These are phyloP conservation scores for Poecilia gillii DNA, from an alignment of 2,797 vertebrate species.

Conservation along the genomic window DNA sequence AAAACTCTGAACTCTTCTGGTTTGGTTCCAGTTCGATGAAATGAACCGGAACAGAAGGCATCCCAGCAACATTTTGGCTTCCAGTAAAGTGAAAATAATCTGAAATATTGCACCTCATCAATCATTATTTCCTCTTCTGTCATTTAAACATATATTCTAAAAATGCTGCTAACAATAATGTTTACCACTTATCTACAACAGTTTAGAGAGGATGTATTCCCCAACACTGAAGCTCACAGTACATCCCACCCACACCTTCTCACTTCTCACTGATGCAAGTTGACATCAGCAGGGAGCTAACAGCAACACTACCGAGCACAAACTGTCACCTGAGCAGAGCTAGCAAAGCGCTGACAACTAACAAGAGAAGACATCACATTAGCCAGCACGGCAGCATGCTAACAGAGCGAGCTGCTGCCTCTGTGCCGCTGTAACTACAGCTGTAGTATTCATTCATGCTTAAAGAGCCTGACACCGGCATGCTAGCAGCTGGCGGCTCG, in stretches of 20 bases:
- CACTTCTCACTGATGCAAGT: slow-evolving; percentile 41
- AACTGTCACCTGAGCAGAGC: slow-evolving; percentile 33
- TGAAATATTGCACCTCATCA: too few species aligned
- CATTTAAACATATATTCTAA: not conserved
- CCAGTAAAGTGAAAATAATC: too few species aligned
- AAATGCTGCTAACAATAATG: not conserved
- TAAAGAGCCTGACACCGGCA: slow-evolving; percentile 56
- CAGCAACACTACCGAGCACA: slow-evolving; percentile 52
- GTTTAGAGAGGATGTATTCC: slow-evolving; percentile 1
- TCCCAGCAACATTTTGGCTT: too few species aligned
- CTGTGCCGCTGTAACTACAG: slow-evolving; percentile 58
- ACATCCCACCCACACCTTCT: slow-evolving; percentile 8
- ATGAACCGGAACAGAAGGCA: too few species aligned
- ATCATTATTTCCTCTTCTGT: not conserved
- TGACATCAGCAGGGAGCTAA: slow-evolving; percentile 65
- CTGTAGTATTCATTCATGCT: slow-evolving; percentile 67
- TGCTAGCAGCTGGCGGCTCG: slow-evolving; percentile 42
- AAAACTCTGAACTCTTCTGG: too few species aligned
- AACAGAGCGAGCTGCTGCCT: slow-evolving; percentile 23
- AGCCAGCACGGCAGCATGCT: slow-evolving; percentile 23
- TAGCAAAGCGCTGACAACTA: slow-evolving; percentile 53
- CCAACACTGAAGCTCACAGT: slow-evolving; percentile 8
- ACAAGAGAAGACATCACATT: slow-evolving; percentile 71
- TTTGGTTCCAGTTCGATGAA: too few species aligned
- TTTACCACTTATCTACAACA: not conserved